These are phyloP conservation scores for Bicyclus anynana DNA, from an alignment of 1,140 invertebrate genomes.

Conservation along the genomic window DNA sequence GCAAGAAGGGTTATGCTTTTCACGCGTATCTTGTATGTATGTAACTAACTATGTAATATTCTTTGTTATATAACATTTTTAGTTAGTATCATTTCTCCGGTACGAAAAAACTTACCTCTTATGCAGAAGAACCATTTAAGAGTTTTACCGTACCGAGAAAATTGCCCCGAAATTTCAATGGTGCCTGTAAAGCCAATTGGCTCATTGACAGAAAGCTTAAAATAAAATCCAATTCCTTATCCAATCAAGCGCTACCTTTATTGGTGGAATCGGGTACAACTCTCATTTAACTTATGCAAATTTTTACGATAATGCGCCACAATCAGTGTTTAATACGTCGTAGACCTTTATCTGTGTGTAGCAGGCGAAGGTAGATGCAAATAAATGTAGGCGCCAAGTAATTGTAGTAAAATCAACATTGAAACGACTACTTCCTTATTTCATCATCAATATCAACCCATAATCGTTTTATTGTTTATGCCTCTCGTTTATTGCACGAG, in stretches of 20 bases:
- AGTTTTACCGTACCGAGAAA: neutral
- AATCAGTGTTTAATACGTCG: neutral
- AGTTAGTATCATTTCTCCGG: too few species aligned
- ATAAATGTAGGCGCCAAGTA: neutral
- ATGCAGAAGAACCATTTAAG: too few species aligned
- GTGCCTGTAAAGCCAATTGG: neutral
- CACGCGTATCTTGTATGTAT: too few species aligned
- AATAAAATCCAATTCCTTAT: slow-evolving; percentile 1
- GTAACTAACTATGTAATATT: too few species aligned
- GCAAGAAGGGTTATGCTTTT: too few species aligned
- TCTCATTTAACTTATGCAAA: slow-evolving; percentile 2
- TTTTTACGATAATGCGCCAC: neutral
- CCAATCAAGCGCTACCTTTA: neutral
- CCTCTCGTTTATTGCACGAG: too few species aligned
- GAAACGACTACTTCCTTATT: too few species aligned
- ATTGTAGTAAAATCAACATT: too few species aligned
- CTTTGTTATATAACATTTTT: too few species aligned
- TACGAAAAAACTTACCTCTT: too few species aligned
- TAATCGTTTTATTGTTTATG: too few species aligned
- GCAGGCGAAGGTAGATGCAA: neutral
- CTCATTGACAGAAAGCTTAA: neutral
- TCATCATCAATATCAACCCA: too few species aligned
- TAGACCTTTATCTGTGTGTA: neutral
- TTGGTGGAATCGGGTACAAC: neutral
- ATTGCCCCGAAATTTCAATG: neutral